Evolutionary conservation across 2,888 invertebrate species (phyloP).

Genomic region (Flabesymbios commensalis): DNA sequence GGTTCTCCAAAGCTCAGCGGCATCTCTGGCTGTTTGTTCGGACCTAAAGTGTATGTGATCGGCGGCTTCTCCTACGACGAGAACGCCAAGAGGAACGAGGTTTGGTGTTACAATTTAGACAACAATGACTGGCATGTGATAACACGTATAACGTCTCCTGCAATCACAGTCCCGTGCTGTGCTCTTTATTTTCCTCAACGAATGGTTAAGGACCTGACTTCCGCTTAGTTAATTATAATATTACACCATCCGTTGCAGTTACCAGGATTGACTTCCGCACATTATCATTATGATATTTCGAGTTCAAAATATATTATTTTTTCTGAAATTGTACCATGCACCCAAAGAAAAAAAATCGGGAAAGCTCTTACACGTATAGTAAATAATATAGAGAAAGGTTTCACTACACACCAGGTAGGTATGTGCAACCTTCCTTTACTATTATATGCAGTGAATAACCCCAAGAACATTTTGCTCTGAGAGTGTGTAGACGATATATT

Average conservation of each 20-base stretch:
- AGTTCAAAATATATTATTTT: not conserved
- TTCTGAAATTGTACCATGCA: too few species aligned
- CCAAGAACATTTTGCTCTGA: too few species aligned
- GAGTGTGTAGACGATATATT: too few species aligned
- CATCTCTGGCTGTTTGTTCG: conserved; percentile 11
- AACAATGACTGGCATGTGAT: conserved; percentile 17
- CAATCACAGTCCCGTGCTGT: conserved; percentile 23
- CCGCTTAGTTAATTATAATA: not conserved
- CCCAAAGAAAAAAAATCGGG: too few species aligned
- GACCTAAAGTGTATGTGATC: conserved; percentile 6
- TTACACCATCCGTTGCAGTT: too few species aligned
- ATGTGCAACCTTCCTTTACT: too few species aligned
- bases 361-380: too few species aligned
- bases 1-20: conserved; percentile 20
- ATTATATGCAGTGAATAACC: too few species aligned
- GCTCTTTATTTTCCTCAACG: conserved; percentile 15
- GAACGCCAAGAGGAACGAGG: conserved; percentile 20
- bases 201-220: conserved; percentile 1
- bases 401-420: too few species aligned
- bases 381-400: too few species aligned
- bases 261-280: too few species aligned
- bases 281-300: not conserved
- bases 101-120: conserved; percentile 16
- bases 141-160: conserved; percentile 7
- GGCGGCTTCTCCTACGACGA: conserved; percentile 26